Base-by-base conservation (phyloP, 2,113 vertebrate genomes). In the Calyptommatus sinebrachiatus region DNA sequence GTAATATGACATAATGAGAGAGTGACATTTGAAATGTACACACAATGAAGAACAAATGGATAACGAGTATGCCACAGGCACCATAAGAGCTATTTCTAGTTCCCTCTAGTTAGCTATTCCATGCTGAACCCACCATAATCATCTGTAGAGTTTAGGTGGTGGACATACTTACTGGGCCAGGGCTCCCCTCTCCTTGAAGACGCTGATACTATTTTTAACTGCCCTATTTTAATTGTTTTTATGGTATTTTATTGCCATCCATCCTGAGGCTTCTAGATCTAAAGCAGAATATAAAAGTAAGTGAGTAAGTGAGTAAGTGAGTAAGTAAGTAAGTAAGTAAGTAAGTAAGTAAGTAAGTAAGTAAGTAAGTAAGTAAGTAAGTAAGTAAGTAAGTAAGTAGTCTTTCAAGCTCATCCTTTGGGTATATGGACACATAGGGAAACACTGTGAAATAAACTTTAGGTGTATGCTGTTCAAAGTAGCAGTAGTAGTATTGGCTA, bases 1-100 rank as follows among this genome's bases (percentile, higher is more conserved):
- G 60, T 85, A 83, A 91, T 86, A 88, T 88, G 86, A 91, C 84
- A 87, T 90, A 88, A 90, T 83, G 82, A 89, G 84, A 91, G 90
- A 88, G 84, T 84, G 83, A 85, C 89, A 88, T 85, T 79, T 73
- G 81, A 73, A 87, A 86, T 87, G 85, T 88, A 83, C 78, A 84
- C 85, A 86, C 77, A 80, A 84, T 84, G 74, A 85, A 82, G 67
- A 80, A 53, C 70, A 76, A 86, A 78, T 29, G 66, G 62, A 61
- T 78, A 28, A 41, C 24, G 57, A 62, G 41, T 50, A 61, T 74
- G 53, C 35, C 65, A 35, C 21, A 18, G 53, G 28, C 50, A 31
- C 12, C 53, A 50, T 11, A 50, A 74, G 66, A 69, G 11, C 79
- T 85, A 48, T 76, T 48, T 28, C 57, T 31, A 1, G 31, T 53